Evolutionary conservation across 2,888 invertebrate species (phyloP).

Genomic region (Exocentrus adspersus): DNA sequence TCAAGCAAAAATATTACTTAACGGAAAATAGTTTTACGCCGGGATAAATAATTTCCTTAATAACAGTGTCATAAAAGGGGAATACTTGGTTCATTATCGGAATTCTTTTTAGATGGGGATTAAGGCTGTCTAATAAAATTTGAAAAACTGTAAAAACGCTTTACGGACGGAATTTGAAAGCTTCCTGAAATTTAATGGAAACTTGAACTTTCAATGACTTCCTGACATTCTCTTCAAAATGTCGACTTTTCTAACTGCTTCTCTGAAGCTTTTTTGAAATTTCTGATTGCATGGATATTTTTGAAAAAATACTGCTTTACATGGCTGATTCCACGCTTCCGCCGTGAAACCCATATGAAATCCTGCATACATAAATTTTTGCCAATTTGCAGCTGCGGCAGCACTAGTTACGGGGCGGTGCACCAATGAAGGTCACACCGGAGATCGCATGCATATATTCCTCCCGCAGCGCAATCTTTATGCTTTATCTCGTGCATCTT

Average conservation of each 20-base stretch:
- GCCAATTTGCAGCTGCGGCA: slow-evolving; percentile 36
- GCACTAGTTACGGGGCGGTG: slow-evolving; percentile 38
- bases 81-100: neutral
- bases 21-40: slow-evolving; percentile 2
- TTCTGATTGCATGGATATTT: neutral
- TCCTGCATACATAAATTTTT: slow-evolving; percentile 29
- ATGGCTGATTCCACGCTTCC: neutral
- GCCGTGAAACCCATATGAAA: slow-evolving; percentile 11
- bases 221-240: no score
- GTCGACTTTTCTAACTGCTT: no score
- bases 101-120: no score
- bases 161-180: no score
- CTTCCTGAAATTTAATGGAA: no score
- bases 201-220: no score
- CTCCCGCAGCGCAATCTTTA: slow-evolving; percentile 48
- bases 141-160: no score
- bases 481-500: slow-evolving; percentile 49
- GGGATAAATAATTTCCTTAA: neutral
- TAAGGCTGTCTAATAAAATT: no score
- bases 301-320: neutral
- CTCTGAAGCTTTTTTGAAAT: no score
- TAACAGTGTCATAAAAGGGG: neutral
- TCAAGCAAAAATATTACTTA: neutral
- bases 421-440: slow-evolving; percentile 50
- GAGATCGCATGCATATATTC: slow-evolving; percentile 48